Evolutionary conservation across 2,797 vertebrate species (phyloP).

Genomic region (Tenualosa thibaudeaui): DNA sequence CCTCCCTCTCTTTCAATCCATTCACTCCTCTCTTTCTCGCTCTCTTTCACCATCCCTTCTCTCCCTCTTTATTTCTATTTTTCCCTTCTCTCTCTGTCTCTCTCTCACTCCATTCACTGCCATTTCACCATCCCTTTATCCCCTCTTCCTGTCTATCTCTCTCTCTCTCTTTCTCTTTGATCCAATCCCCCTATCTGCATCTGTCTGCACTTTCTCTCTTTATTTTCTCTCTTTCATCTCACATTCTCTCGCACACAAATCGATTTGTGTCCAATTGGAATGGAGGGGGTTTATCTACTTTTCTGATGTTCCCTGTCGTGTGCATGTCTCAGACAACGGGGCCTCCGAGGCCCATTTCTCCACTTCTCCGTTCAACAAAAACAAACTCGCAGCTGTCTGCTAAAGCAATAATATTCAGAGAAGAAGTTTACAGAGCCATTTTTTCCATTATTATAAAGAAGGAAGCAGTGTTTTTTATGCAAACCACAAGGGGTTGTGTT

Average conservation of each 20-base stretch:
- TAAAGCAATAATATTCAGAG: constrained; percentile 31
- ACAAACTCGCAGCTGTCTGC: constrained; percentile 18
- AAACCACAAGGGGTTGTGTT: constrained; percentile 34
- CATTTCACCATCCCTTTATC: not conserved
- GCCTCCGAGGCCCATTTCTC: not conserved
- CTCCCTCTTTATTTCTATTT: not conserved
- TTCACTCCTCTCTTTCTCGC: not conserved
- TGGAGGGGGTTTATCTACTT: not conserved
- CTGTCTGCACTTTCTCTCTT: too few species aligned
- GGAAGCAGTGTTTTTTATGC: not conserved
- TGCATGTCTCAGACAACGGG: not conserved
- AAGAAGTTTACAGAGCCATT: not conserved
- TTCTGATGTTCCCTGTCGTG: not conserved
- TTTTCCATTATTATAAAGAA: constrained; percentile 21
- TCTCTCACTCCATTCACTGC: not conserved
- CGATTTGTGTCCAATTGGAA: not conserved
- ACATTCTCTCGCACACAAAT: not conserved
- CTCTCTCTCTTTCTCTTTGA: not conserved
- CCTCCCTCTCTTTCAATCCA: not conserved
- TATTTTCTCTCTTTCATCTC: not conserved
- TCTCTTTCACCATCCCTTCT: not conserved
- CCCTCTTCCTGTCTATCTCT: not conserved
- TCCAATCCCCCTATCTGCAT: not conserved
- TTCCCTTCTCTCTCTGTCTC: not conserved
- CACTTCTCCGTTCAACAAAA: constrained; percentile 20